phyloP scores from a whole-genome alignment of 2,888 invertebrate species.

The Oscheius sp. region DNA sequence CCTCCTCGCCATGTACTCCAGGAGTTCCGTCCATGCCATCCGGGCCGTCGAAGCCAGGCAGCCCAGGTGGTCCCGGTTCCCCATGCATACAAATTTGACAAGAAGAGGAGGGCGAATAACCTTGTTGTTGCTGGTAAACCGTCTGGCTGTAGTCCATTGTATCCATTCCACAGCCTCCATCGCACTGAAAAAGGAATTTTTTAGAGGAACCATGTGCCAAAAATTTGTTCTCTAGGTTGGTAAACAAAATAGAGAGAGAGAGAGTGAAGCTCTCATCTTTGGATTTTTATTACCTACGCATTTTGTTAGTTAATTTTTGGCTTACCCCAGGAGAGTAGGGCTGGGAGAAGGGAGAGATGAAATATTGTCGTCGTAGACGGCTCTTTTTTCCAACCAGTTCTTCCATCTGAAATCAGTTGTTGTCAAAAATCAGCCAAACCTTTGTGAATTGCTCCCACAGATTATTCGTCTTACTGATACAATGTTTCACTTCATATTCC shows the following conservation, averaged over 20 bases:
- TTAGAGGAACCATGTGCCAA: not conserved
- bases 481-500: conserved; percentile 37
- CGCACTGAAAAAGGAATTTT: not conserved
- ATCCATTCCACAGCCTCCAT: conserved; percentile 9
- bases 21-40: conserved; percentile 43
- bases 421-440: conserved; percentile 14
- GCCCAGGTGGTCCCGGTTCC: conserved; percentile 40
- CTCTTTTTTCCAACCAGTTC: not conserved
- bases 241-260: too few species aligned
- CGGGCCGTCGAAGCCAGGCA: conserved; percentile 38
- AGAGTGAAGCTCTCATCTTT: too few species aligned
- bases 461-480: conserved; percentile 37
- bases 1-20: conserved; percentile 29
- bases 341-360: not conserved
- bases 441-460: conserved; percentile 40
- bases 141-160: not conserved
- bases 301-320: too few species aligned
- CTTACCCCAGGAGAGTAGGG: conserved; percentile 4
- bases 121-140: conserved; percentile 6
- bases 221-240: too few species aligned
- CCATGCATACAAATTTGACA: conserved; percentile 36
- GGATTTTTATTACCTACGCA: too few species aligned
- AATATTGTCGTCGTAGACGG: conserved; percentile 9
- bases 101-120: not conserved
- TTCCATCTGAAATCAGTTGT: conserved; percentile 3